A percentile compares a stretch with the other conserved stretches of the same genome.
Evolutionary conservation across 2,797 vertebrate genomes (phyloP).

Genomic region (Liasis olivaceus): DNA sequence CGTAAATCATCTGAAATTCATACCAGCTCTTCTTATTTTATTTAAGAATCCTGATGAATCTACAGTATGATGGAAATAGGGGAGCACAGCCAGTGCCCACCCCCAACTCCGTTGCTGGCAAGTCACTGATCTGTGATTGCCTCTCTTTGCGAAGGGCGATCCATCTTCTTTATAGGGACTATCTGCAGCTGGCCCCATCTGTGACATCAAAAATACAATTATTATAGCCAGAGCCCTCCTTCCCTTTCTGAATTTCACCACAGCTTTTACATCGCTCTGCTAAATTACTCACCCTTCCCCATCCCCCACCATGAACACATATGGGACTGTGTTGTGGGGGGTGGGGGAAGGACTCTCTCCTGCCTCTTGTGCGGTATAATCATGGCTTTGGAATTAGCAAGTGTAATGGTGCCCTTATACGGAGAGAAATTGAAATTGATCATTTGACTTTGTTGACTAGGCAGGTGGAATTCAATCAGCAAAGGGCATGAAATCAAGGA

Average conservation of each 20-base stretch:
- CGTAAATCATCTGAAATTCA: neutral
- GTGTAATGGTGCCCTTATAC: conserved; percentile 44
- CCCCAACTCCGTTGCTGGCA: conserved; percentile 10
- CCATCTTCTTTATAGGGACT: conserved; percentile 70
- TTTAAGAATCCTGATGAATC: conserved; percentile 44
- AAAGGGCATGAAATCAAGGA: conserved; percentile 29
- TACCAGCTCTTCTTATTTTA: neutral
- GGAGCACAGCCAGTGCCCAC: neutral
- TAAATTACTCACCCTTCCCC: conserved; percentile 36
- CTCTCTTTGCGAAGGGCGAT: conserved; percentile 42
- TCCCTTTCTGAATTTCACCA: conserved; percentile 44
- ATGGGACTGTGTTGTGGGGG: conserved; percentile 10
- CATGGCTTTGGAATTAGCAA: conserved; percentile 50
- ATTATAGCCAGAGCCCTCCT: conserved; percentile 20
- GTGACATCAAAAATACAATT: conserved; percentile 70
- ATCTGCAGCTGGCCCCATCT: conserved; percentile 64
- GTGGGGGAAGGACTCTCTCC: neutral
- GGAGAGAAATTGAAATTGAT: conserved; percentile 65
- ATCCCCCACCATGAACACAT: neutral
- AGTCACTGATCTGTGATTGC: conserved; percentile 52
- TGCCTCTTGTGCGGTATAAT: conserved; percentile 45
- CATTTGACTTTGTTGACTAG: neutral
- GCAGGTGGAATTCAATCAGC: conserved; percentile 57
- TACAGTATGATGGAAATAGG: conserved; percentile 13
- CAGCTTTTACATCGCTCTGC: conserved; percentile 6